These are phyloP conservation scores for Sporophila hypoxantha DNA, from an alignment of 2,113 vertebrate species.

Conservation along the genomic window DNA sequence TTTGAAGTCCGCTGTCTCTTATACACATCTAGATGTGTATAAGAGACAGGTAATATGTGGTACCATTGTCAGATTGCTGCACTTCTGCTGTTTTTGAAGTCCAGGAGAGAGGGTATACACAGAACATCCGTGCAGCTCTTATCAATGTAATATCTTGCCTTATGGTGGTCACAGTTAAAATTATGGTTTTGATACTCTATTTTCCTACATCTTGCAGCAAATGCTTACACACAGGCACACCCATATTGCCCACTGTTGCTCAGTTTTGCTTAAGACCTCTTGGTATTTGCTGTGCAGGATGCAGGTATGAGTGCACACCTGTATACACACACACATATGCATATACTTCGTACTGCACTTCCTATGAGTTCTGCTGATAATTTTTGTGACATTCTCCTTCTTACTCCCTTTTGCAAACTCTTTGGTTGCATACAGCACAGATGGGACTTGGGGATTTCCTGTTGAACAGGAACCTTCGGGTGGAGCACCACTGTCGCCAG, in stretches of 20 bases:
- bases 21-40: too few species aligned
- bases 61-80: not conserved
- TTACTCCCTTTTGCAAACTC: not conserved
- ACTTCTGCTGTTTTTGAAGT: not conserved
- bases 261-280: not conserved
- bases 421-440: not conserved
- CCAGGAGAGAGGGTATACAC: not conserved
- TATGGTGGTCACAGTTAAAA: not conserved
- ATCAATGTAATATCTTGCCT: not conserved
- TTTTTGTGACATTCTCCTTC: not conserved
- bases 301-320: not conserved
- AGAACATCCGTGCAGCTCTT: not conserved
- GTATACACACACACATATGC: rapidly evolving
- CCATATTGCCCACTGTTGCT: not conserved
- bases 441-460: not conserved
- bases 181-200: not conserved
- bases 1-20: not conserved
- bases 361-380: not conserved
- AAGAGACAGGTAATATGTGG: not conserved
- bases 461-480: constrained; percentile 13
- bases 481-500: not conserved
- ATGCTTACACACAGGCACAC: not conserved
- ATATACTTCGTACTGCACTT: not conserved
- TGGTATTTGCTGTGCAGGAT: not conserved
- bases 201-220: not conserved